Evolutionary conservation across 2,797 vertebrate genomes (phyloP), one percentile per base, ranked within the genome.

Genomic region (Ataeniobius toweri): DNA sequence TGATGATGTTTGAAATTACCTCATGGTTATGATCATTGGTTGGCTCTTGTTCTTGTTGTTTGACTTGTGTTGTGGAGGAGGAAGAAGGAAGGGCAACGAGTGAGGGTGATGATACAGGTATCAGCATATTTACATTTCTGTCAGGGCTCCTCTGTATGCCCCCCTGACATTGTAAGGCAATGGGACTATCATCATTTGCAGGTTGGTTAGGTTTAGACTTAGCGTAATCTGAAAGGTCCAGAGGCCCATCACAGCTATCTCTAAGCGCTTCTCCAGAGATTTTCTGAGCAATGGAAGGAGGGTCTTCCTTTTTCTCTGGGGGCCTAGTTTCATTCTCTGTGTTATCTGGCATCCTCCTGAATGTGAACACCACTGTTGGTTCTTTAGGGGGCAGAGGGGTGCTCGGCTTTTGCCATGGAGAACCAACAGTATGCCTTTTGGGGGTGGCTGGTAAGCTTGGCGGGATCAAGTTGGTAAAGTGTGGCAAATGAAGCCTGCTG

Each of bases 161-260:
- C 6, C 82, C 74, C 28, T 31, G 75, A 20, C 16, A 59, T 50
- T 76, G 78, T 71, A 71, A 48, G 39, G 12, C 26, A 14, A 63
- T 12, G 1, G 81, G 69, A 1, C 70, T 75, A 22, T 87, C 73
- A 13, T 74, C 72, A 77, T 31, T 78, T 6, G 58, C 31, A 0
- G 18, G 48, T 18, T 84, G 79, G 59, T n/a, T 84, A 14, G 83
- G 71, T 83, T 94, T 94, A 69, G 86, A 80, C 79, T 89, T 91
- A 4, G 93, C 90, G n/a, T 82, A 77, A 36, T 94, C 94, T 0
- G 96, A 96, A 4, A 96, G 90, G 82, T 96, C 96, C 73, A 96
- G 83, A 48, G 96, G 96, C 16, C 86, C 79, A 2, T 96, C 95
- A 0, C 16, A 78, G 2, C 18, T 44, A 28, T 92, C 90, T 78